Percentiles rank a stretch among this genome's conserved stretches.
Evolutionary conservation across 2,113 vertebrate species (phyloP).

Genomic region (Phaethon lepturus): DNA sequence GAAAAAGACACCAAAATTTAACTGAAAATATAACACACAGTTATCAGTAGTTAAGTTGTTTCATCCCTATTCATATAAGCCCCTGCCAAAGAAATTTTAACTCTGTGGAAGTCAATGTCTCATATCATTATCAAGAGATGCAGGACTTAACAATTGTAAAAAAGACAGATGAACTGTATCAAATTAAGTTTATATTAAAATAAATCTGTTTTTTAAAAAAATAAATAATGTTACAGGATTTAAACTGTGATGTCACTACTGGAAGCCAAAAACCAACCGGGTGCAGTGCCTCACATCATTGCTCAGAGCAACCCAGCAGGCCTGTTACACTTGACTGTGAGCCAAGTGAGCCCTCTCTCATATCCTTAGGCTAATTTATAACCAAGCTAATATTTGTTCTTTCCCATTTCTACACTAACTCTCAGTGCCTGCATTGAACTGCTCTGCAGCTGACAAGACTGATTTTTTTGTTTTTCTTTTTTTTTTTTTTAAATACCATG

Average conservation of each 20-base stretch:
- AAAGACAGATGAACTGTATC: background rate
- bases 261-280: background rate
- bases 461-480: background rate
- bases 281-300: background rate
- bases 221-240: background rate
- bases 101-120: background rate
- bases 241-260: background rate
- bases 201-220: background rate
- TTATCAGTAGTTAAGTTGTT: background rate
- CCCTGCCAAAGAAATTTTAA: background rate
- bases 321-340: background rate
- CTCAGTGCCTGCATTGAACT: background rate
- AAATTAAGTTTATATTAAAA: background rate
- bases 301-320: background rate
- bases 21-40: background rate
- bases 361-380: background rate
- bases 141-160: background rate
- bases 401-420: background rate
- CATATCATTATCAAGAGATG: background rate
- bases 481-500: background rate
- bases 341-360: background rate
- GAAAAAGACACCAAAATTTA: background rate
- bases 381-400: background rate
- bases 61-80: background rate
- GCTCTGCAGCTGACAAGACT: background rate